Evolutionary conservation across 2,113 vertebrate genomes (phyloP).

Genomic region (Tyrannus savana): DNA sequence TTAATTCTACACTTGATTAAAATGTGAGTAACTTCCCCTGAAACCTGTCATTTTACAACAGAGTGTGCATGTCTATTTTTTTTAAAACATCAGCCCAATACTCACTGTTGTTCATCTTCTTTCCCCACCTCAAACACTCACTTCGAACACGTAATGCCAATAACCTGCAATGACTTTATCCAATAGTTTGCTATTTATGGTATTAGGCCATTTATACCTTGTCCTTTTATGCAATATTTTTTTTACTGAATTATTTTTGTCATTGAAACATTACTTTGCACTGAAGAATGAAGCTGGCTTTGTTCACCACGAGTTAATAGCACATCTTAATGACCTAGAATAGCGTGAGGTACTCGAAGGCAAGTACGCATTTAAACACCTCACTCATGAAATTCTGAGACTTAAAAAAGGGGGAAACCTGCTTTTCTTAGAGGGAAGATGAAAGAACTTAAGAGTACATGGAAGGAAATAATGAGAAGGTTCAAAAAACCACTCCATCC

Average conservation of each 20-base stretch:
- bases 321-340: background rate
- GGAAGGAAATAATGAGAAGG: background rate
- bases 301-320: background rate
- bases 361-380: background rate
- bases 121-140: background rate
- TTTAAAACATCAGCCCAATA: background rate
- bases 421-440: background rate
- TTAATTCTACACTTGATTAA: background rate
- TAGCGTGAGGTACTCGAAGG: background rate
- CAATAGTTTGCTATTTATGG: background rate
- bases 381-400: background rate
- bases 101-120: background rate
- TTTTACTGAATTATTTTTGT: background rate
- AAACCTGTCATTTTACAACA: background rate
- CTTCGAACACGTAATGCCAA: background rate
- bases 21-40: background rate
- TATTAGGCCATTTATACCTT: background rate
- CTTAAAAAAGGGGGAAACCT: background rate
- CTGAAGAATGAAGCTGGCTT: background rate
- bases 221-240: background rate
- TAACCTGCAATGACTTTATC: background rate
- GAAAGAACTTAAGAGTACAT: background rate
- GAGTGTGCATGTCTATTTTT: background rate
- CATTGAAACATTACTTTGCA: background rate
- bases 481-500: background rate